Evolutionary conservation across 2,113 vertebrate genomes (phyloP).

Genomic region (Rattus norvegicus): DNA sequence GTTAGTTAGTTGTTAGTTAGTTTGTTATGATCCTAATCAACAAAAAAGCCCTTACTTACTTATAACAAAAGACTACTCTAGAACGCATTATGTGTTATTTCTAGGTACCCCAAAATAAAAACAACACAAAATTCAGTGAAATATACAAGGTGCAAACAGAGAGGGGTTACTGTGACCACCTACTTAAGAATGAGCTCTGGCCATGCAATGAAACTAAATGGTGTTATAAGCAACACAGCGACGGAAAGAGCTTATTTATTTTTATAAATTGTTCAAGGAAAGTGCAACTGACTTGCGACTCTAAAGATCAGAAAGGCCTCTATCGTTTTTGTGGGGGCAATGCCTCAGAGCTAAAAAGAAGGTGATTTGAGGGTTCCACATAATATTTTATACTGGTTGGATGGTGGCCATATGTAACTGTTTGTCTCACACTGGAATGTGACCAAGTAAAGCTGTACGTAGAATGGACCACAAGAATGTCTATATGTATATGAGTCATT

Average conservation of each 20-base stretch:
- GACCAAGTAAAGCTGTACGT: background rate
- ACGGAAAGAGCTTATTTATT: background rate
- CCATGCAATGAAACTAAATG: background rate
- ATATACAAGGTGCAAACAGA: background rate
- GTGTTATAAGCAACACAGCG: background rate
- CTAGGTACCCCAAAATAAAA: background rate
- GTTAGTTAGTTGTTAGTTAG: background rate
- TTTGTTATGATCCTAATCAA: background rate
- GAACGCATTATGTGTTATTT: background rate
- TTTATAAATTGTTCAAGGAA: background rate
- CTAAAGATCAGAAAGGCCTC: background rate
- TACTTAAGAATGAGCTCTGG: background rate
- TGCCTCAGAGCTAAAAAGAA: background rate
- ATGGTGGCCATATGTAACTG: background rate
- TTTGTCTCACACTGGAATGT: background rate
- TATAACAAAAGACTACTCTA: background rate
- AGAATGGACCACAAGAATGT: background rate
- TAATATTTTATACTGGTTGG: background rate
- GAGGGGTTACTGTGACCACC: background rate
- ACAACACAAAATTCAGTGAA: background rate
- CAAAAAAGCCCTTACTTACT: background rate
- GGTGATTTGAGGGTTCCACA: rapidly evolving
- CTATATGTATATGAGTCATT: background rate
- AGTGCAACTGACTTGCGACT: background rate
- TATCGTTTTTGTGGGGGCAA: background rate